These are phyloP conservation scores for Scaptomyza cyrtandrae DNA, from an alignment of 2,888 invertebrate genomes.

Conservation along the genomic window DNA sequence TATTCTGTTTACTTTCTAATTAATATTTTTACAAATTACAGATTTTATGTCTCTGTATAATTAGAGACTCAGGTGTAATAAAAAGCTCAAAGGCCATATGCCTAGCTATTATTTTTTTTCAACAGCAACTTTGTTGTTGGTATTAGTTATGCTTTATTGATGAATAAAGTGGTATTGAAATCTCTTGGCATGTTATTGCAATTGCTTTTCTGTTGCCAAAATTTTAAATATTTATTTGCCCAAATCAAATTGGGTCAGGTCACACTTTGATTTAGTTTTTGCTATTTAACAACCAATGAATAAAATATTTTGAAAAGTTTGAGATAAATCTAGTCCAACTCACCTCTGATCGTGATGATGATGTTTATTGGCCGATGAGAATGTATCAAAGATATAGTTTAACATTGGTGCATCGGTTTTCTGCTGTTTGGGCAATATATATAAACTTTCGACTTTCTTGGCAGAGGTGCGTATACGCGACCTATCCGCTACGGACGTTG, in stretches of 20 bases:
- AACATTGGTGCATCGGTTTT: slow-evolving; percentile 89
- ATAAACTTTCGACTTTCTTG: slow-evolving; percentile 80
- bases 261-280: neutral
- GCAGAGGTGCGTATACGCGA: slow-evolving; percentile 61
- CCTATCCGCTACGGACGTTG: slow-evolving; percentile 40
- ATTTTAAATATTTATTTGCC: slow-evolving; percentile 4
- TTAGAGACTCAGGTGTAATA: neutral
- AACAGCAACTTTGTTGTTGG: neutral
- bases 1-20: slow-evolving; percentile 9
- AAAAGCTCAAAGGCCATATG: neutral
- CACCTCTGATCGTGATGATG: slow-evolving; percentile 89
- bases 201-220: neutral
- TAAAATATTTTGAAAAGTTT: too few relatives aligned
- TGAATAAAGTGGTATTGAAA: neutral
- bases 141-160: neutral
- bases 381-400: slow-evolving; percentile 90
- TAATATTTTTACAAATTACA: slow-evolving; percentile 23
- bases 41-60: slow-evolving; percentile 2
- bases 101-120: neutral
- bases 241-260: slow-evolving; percentile 11
- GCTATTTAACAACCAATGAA: too few relatives aligned
- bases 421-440: slow-evolving; percentile 85
- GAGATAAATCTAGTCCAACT: slow-evolving; percentile 17
- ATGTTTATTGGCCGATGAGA: slow-evolving; percentile 89
- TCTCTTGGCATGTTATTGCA: neutral